Evolutionary conservation across 2,113 vertebrate genomes (phyloP).

Genomic region (Eulacestoma nigropectus): DNA sequence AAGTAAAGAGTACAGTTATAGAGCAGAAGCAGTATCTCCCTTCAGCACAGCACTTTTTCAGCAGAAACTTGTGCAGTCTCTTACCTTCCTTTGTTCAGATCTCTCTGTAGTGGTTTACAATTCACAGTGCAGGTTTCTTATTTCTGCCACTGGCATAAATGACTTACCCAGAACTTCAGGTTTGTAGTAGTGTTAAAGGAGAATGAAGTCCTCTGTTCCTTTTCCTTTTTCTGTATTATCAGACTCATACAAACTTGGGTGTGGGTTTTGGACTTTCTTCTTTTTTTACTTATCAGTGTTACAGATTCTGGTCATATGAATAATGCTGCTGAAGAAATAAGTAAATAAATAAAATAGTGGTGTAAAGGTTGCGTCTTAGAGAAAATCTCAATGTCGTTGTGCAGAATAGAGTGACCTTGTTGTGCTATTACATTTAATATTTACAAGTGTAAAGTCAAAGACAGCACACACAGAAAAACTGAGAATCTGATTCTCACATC

Average conservation of each 20-base stretch:
- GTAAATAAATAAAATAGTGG: neutral
- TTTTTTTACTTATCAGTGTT: neutral
- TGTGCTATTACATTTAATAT: neutral
- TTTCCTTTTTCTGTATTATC: neutral
- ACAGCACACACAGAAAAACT: neutral
- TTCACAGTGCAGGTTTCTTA: neutral
- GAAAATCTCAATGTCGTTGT: neutral
- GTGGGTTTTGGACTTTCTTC: neutral
- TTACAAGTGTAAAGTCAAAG: neutral
- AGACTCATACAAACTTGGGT: neutral
- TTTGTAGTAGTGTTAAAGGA: neutral
- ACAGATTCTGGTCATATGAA: neutral
- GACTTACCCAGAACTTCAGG: neutral
- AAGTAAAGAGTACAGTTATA: neutral
- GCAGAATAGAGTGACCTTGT: neutral
- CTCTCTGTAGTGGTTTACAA: neutral
- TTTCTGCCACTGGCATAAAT: neutral
- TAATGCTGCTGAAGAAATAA: neutral
- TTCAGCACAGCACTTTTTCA: neutral
- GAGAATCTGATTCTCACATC: neutral
- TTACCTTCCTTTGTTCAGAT: neutral
- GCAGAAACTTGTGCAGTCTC: neutral
- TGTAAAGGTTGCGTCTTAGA: neutral
- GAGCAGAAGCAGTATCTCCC: neutral
- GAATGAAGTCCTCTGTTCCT: neutral